Base-by-base conservation (phyloP, 2,888 invertebrate genomes). In the Rhabditoides inermis region DNA sequence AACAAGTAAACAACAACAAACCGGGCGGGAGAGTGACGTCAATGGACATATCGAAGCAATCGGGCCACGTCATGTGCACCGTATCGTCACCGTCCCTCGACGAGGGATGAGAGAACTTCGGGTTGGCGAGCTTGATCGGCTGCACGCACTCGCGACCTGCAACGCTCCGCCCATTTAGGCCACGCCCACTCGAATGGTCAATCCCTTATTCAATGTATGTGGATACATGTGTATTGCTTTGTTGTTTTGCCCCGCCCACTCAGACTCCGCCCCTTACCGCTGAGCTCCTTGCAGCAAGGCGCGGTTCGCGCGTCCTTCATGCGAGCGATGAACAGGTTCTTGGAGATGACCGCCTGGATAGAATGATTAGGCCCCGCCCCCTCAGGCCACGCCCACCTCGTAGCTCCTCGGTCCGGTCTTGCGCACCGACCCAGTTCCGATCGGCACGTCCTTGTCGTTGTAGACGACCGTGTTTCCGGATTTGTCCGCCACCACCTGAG, bases 361-460 rank as follows among this genome's bases (percentile, higher is more conserved):
- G n/a, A n/a, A 18, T 40, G 40, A 40, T 7, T 10, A 40, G 7
- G 7, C 12, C 18, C 7, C 12, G 7, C 7, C 20, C 18, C 45
- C 5, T 27, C 27, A 32, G n/a, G 28, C 2, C 20, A 35, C 22
- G 23, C 18, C 20, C 30, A 67, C 67, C 55, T 73, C 73, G 44
- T 69, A 73, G 6, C 64, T 64, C 36, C 63, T 51, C 22, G 69
- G 68, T 35, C 61, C 63, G 26, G 65, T 52, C 52, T 73, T 69
- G 6, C 63, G 60, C 5, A 73, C 72, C 0, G 68, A 55, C 32
- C 74, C 74, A 2, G 74, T 72, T 35, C 72, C 73, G 35, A 74
- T 73, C n/a, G 73, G 73, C 20, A 73, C 73, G 58, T 72, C 72
- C 47, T 68, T 72, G 48, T 70, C 74, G 57, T 73, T 73, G 62